phyloP scores from a whole-genome alignment of 2,113 vertebrate genomes.

The Philantomba maxwellii region DNA sequence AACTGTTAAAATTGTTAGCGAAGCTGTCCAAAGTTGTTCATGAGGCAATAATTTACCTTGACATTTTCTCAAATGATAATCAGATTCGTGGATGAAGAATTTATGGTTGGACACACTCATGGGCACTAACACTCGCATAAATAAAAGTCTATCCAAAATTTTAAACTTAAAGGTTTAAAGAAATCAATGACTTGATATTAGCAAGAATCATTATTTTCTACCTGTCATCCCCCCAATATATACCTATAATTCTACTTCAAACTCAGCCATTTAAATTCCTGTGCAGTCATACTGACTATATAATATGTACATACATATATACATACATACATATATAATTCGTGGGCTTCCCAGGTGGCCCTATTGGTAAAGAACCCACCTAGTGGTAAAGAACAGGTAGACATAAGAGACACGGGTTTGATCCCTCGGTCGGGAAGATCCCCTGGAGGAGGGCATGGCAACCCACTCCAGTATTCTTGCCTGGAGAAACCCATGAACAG shows the following conservation, averaged over 20 bases:
- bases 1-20: background rate
- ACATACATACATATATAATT: background rate
- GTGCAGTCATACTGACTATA: background rate
- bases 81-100: background rate
- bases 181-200: background rate
- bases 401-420: background rate
- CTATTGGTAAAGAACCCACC: background rate
- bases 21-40: slow-evolving; percentile 4
- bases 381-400: background rate
- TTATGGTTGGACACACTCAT: background rate
- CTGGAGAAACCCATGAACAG: background rate
- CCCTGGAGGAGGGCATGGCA: background rate
- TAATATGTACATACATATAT: background rate
- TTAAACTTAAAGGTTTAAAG: background rate
- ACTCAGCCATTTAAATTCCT: background rate
- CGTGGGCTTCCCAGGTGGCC: background rate
- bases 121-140: background rate
- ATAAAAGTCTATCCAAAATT: background rate
- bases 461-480: background rate
- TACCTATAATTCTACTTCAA: background rate
- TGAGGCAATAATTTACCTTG: background rate
- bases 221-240: background rate
- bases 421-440: background rate
- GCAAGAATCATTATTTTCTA: background rate
- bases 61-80: slow-evolving; percentile 27